phyloP scores from a whole-genome alignment of 2,113 vertebrate species.

The Axis porcinus region DNA sequence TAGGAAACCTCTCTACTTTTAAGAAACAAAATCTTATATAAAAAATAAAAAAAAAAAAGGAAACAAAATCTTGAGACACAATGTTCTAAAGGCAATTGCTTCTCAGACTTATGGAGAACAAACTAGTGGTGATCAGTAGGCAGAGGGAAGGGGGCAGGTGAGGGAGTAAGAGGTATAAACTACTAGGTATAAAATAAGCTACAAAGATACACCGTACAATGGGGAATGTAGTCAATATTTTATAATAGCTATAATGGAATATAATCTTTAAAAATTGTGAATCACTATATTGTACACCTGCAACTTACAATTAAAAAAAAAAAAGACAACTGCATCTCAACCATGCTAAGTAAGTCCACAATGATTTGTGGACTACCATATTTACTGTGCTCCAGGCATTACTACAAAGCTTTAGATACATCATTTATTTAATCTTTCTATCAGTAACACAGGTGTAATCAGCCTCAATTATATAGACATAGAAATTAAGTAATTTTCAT shows the following conservation, averaged over 20 bases:
- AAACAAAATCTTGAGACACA: background rate
- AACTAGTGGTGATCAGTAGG: background rate
- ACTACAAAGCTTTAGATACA: background rate
- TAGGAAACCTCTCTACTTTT: constrained; percentile 8
- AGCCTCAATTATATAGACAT: background rate
- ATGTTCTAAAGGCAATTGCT: background rate
- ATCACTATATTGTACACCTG: background rate
- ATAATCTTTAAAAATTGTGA: background rate
- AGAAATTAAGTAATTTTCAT: constrained; percentile 34
- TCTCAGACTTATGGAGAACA: background rate
- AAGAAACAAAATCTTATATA: background rate
- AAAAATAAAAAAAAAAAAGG: background rate
- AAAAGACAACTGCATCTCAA: background rate
- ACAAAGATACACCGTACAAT: background rate
- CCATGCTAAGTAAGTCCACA: background rate
- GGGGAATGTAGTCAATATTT: background rate
- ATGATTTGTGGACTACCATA: background rate
- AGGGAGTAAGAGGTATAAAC: background rate
- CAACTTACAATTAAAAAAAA: background rate
- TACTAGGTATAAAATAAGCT: background rate
- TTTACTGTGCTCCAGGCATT: background rate
- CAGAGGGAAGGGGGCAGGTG: background rate
- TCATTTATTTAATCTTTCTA: background rate
- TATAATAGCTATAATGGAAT: background rate
- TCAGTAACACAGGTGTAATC: background rate